Percentiles rank a stretch among this genome's conserved stretches.
Conservation (phyloP, 2,888 invertebrate genomes). For the Panorpa germanica region DNA sequence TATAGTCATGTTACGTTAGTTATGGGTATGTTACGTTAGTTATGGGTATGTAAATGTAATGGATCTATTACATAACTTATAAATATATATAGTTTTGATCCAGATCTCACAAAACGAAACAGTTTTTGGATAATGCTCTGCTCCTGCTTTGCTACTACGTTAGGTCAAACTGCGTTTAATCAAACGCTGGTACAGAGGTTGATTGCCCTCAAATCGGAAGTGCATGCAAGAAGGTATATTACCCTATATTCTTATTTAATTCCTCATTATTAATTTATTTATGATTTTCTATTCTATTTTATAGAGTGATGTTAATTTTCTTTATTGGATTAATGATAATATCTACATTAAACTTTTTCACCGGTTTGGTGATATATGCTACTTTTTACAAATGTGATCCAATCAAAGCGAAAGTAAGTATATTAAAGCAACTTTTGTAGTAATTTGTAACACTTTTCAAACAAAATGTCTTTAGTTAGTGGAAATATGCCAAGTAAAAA, state of each 20-base stretch:
- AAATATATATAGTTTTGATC: no score
- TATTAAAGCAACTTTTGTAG: no score
- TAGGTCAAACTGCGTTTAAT: slow-evolving; percentile 43
- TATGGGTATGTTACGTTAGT: no score
- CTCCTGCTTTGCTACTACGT: slow-evolving; percentile 36
- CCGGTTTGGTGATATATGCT: slow-evolving; percentile 34
- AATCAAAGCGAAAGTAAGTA: slow-evolving; percentile 16
- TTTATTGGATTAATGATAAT: slow-evolving; percentile 32
- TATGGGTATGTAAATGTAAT: no score
- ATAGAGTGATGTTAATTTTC: slow-evolving; percentile 31
- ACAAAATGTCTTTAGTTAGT: no score
- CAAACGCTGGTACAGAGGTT: slow-evolving; percentile 57
- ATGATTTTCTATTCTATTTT: no score
- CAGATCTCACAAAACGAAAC: slow-evolving; percentile 38
- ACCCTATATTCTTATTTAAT: no score
- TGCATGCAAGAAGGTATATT: slow-evolving; percentile 36
- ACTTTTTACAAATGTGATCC: slow-evolving; percentile 40
- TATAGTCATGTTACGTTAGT: no score
- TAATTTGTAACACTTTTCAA: no score
- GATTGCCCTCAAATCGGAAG: slow-evolving; percentile 35
- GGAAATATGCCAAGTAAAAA: no score
- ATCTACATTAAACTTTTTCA: slow-evolving; percentile 34
- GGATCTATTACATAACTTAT: no score
- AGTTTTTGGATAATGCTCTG: slow-evolving; percentile 42
- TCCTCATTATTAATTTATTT: no score